Evolutionary conservation across 2,113 vertebrate species (phyloP), one percentile per base, ranked within the genome.

Genomic region (Pygathrix nemaeus): DNA sequence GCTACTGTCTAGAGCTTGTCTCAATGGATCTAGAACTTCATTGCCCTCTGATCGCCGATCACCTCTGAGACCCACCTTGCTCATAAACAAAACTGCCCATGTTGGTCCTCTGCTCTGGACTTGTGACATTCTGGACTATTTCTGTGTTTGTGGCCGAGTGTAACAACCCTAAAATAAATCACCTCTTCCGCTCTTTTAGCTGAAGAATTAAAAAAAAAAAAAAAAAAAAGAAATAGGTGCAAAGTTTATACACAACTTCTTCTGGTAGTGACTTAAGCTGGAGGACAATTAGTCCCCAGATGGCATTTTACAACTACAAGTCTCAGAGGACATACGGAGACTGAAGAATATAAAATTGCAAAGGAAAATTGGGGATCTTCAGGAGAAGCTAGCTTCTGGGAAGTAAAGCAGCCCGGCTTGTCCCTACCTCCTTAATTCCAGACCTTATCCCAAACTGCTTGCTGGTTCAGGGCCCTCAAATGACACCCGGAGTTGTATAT

Each of bases 221-320:
- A 40, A 40, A 40, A 40, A 40, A 40, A 84, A 96, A 96, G 90
- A 97, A 97, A 82, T 50, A 93, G 93, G 0, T 95, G 91, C 75
- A 73, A 93, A 73, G 43, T 96, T 94, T 97, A 85, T 75, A 61
- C 12, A 72, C 17, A 50, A 59, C 94, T 97, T 98, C 96, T 93
- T 94, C 1, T 0, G 93, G 96, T 80, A 94, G 72, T 93, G 66
- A 38, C 90, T 87, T 84, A 87, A 97, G 83, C 0, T 9, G 80
- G 73, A 97, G 72, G 59, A 96, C 97, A 97, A 88, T 97, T 84
- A 98, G 97, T 97, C 93, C 92, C 94, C 50, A 55, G 88, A 88
- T 95, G 45, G 6, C 50, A 16, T 95, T 93, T 52, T 85, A 66
- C 61, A 82, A 59, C 40, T 64, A 89, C 94, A 93, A 93, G 90